Conservation (phyloP, 2,888 invertebrate species). For the Drosophila antonietae region DNA sequence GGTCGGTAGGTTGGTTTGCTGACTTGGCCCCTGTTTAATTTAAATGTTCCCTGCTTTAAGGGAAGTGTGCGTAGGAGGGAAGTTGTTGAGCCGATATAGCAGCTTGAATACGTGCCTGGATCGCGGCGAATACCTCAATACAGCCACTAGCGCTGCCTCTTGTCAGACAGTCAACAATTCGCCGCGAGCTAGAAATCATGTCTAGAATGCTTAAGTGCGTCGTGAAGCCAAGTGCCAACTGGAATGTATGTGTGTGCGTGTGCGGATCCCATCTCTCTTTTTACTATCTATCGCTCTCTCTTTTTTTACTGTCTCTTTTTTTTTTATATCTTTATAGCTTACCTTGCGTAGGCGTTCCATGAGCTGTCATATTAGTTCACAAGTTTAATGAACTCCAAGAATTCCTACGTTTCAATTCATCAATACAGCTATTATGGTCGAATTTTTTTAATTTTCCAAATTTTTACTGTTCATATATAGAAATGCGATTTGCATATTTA, state of each 20-base stretch:
- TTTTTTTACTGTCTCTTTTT: neutral
- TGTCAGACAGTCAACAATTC: constrained; percentile 49
- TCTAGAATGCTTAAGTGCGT: constrained; percentile 69
- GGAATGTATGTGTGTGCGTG: constrained; percentile 21
- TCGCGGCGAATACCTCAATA: constrained; percentile 48
- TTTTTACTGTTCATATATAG: constrained; percentile 28
- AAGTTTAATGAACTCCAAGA: constrained; percentile 71
- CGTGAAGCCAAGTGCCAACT: constrained; percentile 46
- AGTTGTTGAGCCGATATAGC: constrained; percentile 64
- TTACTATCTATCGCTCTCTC: neutral
- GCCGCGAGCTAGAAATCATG: constrained; percentile 74
- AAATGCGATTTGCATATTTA: constrained; percentile 63
- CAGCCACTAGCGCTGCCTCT: constrained; percentile 35
- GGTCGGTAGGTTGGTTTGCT: constrained; percentile 1
- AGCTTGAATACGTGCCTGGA: constrained; percentile 70
- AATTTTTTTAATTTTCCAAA: constrained; percentile 41
- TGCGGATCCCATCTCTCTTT: constrained; percentile 6
- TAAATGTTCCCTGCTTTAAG: constrained; percentile 53
- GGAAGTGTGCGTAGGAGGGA: constrained; percentile 28
- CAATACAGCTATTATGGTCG: constrained; percentile 46
- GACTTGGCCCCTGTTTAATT: constrained; percentile 51
- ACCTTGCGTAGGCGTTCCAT: constrained; percentile 58
- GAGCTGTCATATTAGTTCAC: constrained; percentile 28
- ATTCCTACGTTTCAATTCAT: constrained; percentile 38
- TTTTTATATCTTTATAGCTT: constrained; percentile 6